These are phyloP conservation scores for Brachypodius melanocephalos DNA, from an alignment of 2,113 vertebrate genomes.

Conservation along the genomic window DNA sequence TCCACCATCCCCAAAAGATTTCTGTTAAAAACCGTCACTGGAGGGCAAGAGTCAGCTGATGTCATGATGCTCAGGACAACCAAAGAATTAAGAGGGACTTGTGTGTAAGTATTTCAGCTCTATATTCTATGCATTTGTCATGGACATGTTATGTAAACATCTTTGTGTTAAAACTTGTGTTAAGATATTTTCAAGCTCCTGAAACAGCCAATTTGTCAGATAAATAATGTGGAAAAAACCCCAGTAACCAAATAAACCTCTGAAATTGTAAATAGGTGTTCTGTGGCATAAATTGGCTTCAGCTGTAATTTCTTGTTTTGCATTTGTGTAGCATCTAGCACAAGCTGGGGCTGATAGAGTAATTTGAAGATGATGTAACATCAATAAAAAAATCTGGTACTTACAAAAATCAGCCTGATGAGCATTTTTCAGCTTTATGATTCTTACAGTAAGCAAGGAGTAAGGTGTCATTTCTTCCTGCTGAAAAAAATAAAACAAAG, in stretches of 20 bases:
- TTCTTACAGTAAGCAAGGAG: conserved; percentile 68
- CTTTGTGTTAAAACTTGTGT: background rate
- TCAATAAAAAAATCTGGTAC: conserved; percentile 21
- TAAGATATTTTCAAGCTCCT: background rate
- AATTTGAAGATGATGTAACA: background rate
- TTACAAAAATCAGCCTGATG: conserved; percentile 72
- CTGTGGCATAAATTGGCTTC: background rate
- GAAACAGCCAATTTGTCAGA: background rate
- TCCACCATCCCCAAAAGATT: background rate
- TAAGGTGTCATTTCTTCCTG: conserved; percentile 55
- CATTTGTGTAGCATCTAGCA: background rate
- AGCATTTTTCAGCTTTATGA: conserved; percentile 71
- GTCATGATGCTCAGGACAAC: background rate
- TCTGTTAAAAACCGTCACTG: background rate
- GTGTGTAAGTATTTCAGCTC: background rate
- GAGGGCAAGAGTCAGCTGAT: background rate
- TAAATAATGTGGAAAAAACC: background rate
- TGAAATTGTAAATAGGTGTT: background rate
- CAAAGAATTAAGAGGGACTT: background rate
- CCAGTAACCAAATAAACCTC: background rate
- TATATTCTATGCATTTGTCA: background rate
- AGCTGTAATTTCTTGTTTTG: background rate
- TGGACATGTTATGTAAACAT: background rate
- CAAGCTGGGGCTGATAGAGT: background rate
- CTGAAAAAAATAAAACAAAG: background rate